Evolutionary conservation across 2,113 vertebrate genomes (phyloP), one percentile per base, ranked within the genome.

Genomic region (Hemiprocne comata): DNA sequence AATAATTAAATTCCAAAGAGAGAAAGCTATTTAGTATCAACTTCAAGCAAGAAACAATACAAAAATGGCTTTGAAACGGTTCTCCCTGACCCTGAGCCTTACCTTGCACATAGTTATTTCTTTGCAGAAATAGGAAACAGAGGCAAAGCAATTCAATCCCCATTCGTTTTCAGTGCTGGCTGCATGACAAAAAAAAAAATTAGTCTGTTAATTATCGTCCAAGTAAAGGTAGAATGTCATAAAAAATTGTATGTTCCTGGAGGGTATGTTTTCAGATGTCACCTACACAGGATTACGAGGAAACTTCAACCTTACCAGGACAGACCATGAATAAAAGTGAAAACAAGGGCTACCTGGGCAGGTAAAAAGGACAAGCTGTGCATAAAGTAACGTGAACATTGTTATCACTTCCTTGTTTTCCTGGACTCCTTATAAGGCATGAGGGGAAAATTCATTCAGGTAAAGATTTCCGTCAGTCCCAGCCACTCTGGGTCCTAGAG

Each of bases 131-230:
- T 90, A 99, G 98, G 98, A 99, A 96, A 97, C 98, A 96, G 95
- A 99, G 98, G 98, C 97, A 98, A 93, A 99, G 97, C 97, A 99
- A 98, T 97, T 98, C 97, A 98, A 98, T 98, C 99, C 99, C 99
- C 99, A 99, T 99, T 98, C 98, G 99, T 98, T 98, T 98, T 98
- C 96, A 98, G 98, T 98, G 99, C 98, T 95, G 97, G 95, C 95
- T 98, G 98, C 69, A 57, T 89, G 97, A 97, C 89, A 97, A 83
- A 97, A 96, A 40, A 40, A 98, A 96, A 94, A 67, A 91, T 98
- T 95, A 97, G 95, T 95, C 84, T 95, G 97, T 97, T 97, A 98
- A 95, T 97, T 97, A 96, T 85, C 57, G 7, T 94, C 97, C 66
- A 15, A 1, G 1, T 92, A 62, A 97, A 94, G 87, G 92, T 25